These are phyloP conservation scores for Stercorarius parasiticus DNA, from an alignment of 2,113 vertebrate genomes.

Conservation along the genomic window DNA sequence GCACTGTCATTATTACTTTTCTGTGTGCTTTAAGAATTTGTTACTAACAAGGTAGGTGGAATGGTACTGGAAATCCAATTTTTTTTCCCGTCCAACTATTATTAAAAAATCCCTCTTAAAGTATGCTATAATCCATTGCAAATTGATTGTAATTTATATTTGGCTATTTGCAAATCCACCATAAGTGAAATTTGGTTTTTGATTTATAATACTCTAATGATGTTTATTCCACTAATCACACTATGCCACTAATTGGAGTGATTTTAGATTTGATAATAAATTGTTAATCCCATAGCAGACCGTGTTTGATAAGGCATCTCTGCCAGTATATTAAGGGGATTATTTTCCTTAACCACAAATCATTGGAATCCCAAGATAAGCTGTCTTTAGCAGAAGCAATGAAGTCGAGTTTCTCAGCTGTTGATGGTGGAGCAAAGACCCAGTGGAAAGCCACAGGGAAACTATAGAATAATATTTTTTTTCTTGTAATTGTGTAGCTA, in stretches of 20 bases:
- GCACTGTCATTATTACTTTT: not conserved
- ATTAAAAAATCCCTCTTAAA: not conserved
- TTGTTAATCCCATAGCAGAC: not conserved
- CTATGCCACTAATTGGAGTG: not conserved
- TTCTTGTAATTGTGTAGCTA: not conserved
- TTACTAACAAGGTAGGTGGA: not conserved
- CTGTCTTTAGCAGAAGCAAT: not conserved
- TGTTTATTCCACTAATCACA: conserved; percentile 29
- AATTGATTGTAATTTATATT: conserved; percentile 15
- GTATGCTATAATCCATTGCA: not conserved
- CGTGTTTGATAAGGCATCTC: not conserved
- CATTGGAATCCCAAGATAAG: not conserved
- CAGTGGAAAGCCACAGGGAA: not conserved
- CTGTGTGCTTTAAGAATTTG: not conserved
- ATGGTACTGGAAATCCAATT: not conserved
- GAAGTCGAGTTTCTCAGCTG: not conserved
- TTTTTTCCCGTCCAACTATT: not conserved
- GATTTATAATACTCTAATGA: not conserved
- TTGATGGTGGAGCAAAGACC: not conserved
- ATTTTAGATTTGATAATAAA: conserved; percentile 20
- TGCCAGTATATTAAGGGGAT: conserved; percentile 4
- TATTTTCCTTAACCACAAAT: not conserved
- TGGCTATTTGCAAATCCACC: conserved; percentile 20
- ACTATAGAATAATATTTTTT: not conserved
- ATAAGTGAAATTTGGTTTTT: not conserved